Percentiles rank a stretch among this genome's conserved stretches.
Evolutionary conservation across 2,888 invertebrate genomes (phyloP).

Genomic region (Plemyria rubiginata): DNA sequence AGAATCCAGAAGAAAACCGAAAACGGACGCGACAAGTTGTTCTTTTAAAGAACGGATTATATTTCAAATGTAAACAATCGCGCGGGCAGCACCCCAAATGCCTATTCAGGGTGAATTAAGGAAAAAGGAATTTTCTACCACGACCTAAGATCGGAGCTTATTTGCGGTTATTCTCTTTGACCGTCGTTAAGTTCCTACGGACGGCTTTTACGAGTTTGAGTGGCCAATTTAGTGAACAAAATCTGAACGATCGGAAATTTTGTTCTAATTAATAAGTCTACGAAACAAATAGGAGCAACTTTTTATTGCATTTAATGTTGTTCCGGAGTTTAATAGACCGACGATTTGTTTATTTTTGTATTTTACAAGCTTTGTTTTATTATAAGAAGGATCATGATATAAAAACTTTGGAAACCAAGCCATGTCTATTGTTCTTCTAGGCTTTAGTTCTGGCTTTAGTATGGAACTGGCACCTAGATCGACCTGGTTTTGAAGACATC

Average conservation of each 20-base stretch:
- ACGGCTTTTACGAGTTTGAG: conserved; percentile 83
- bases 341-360: conserved; percentile 53
- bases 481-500: no score
- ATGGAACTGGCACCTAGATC: no score
- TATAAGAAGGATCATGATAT: no score
- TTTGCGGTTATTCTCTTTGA: conserved; percentile 85
- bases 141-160: conserved; percentile 81
- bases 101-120: conserved; percentile 81
- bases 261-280: conserved; percentile 82
- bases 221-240: conserved; percentile 82
- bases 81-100: conserved; percentile 69
- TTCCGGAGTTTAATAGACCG: conserved; percentile 55
- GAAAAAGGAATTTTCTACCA: conserved; percentile 79
- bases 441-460: no score
- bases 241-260: conserved; percentile 83
- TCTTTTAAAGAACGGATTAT: conserved; percentile 63
- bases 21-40: conserved; percentile 50
- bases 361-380: no score
- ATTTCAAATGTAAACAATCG: conserved; percentile 75
- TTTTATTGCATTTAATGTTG: conserved; percentile 19
- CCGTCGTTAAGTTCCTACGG: conserved; percentile 83
- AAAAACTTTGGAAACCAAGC: no score
- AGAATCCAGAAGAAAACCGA: conserved; percentile 33
- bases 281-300: conserved; percentile 62
- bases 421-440: no score